phyloP scores from a whole-genome alignment of 92 coral and sea anemone genomes.

The Porites evermanni region DNA sequence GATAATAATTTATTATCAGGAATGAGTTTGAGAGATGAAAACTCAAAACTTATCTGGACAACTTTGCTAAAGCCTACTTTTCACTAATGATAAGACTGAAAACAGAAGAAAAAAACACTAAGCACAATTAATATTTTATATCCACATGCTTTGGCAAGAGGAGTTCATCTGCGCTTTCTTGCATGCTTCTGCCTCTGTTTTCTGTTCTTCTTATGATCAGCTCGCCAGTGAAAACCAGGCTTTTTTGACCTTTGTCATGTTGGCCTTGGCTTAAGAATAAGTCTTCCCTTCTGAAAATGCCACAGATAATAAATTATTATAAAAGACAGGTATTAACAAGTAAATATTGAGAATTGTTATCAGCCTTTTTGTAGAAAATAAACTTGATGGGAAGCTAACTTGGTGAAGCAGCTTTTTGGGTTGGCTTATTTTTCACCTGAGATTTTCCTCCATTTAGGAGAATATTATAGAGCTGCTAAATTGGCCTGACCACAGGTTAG shows the following conservation, averaged over 20 bases:
- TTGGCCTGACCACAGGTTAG: no score
- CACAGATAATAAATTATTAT: background rate
- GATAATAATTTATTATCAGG: no score
- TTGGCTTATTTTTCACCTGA: no score
- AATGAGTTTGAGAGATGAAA: background rate
- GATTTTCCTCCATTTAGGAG: no score
- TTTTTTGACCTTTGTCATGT: constrained; percentile 33
- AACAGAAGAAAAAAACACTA: background rate
- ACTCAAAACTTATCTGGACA: background rate
- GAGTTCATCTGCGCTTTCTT: background rate
- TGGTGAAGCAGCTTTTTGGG: no score
- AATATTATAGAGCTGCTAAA: no score
- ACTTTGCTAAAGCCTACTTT: background rate
- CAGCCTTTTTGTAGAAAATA: no score
- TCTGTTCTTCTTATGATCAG: background rate
- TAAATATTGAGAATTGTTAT: background rate
- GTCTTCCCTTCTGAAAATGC: constrained; percentile 90
- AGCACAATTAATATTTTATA: background rate
- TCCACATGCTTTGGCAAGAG: background rate
- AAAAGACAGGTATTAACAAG: no score
- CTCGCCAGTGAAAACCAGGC: constrained; percentile 4
- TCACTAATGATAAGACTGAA: background rate
- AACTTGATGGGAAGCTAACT: background rate
- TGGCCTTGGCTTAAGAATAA: constrained; percentile 92
- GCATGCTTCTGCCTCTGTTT: constrained; percentile 15